Base-by-base conservation (phyloP, 2,888 invertebrate genomes). In the Epinotia nisella region DNA sequence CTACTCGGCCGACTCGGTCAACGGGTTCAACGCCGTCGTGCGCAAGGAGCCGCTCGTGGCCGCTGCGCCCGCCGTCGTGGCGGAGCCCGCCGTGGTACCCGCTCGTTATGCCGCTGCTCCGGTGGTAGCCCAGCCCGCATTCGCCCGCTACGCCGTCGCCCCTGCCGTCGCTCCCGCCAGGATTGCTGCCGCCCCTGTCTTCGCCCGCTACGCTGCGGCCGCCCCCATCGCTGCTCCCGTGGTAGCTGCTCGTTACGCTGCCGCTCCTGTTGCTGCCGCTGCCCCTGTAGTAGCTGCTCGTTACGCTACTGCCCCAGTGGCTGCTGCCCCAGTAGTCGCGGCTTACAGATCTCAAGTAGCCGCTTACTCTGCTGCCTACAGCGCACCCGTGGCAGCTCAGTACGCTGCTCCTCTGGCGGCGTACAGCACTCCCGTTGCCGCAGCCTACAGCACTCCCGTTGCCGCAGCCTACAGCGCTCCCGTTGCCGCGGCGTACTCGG, bases 71-170 rank as follows among this genome's bases (percentile, higher is more conserved):
- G 77, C 80, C 1, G 76, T 80, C 41, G 77, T 78, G 1, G 75
- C 79, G 13, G 68, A 70, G 39, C 69, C 74, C 74, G 68, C 76
- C 68, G 59, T 70, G n/a, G 81, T 62, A 11, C 24, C 67, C n/a
- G 78, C 81, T 17, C 76, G 80, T 64, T 74, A 78, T 53, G 76
- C 85, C 71, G 80, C 83, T 15, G 78, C 83, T 71, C 71, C 77
- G 11, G 80, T 95, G 93, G 85, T 95, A 92, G 75, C 90, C 94
- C 75, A 95, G 51, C 94, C 95, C 5, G 79, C 79, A 56, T 81
- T 80, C 21, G 81, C 87, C 5, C 81, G 83, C 24, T 86, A 83
- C 70, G 85, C 85, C 13, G 79, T 81, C 21, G 83, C 84, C 2
- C 83, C 83, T 3, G 78, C 80, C 3, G 79, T 82, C 19, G 80